Evolutionary conservation across 1,140 invertebrate genomes (phyloP).

Genomic region (Aphidius gifuensis): DNA sequence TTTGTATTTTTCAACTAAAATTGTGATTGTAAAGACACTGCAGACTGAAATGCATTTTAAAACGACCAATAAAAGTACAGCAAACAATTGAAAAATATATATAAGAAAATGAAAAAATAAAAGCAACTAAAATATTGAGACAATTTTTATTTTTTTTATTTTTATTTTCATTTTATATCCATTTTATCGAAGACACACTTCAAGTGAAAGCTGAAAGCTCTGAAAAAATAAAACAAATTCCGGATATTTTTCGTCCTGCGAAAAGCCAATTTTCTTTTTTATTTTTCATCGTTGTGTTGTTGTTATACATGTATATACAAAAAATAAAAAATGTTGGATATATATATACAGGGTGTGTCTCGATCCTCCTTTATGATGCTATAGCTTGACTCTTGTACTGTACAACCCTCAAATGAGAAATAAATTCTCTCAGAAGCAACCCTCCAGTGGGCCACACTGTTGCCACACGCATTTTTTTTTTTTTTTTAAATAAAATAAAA

Average conservation of each 20-base stretch:
- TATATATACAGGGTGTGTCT: not conserved
- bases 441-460: slow-evolving; percentile 11
- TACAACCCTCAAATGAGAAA: slow-evolving; percentile 14
- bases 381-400: not conserved
- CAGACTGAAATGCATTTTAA: not conserved
- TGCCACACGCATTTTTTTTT: not conserved
- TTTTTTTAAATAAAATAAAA: too few species aligned
- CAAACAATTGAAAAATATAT: not conserved
- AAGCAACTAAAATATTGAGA: not conserved
- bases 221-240: slow-evolving; percentile 6
- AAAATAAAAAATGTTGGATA: not conserved
- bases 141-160: not conserved
- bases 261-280: slow-evolving; percentile 8
- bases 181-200: not conserved
- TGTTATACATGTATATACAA: too few species aligned
- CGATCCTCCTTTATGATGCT: slow-evolving; percentile 7
- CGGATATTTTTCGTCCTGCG: not conserved
- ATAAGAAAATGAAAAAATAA: not conserved
- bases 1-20: too few species aligned
- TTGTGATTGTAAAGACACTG: too few species aligned
- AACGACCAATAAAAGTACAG: not conserved
- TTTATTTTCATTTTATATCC: slow-evolving; percentile 8
- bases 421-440: slow-evolving; percentile 23
- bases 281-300: too few species aligned
- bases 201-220: not conserved